Percentiles rank a stretch among this genome's conserved stretches.
Evolutionary conservation across 2,797 vertebrate species (phyloP).

Genomic region (Pristis pectinata): DNA sequence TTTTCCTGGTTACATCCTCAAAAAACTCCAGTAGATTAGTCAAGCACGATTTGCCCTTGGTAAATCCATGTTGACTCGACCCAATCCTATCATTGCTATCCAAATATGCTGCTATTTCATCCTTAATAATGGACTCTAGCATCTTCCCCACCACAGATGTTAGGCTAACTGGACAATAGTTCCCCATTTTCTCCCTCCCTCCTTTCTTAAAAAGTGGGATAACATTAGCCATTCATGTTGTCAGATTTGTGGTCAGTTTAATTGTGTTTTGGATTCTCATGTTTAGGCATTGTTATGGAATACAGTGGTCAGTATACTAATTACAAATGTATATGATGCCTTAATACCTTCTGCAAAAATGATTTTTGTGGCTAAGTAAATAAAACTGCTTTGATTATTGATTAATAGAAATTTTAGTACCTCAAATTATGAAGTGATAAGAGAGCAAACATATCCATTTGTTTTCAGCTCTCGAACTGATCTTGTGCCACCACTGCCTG

Average conservation of each 20-base stretch:
- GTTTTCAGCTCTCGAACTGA: constrained; percentile 60
- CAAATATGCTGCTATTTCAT: too few species aligned
- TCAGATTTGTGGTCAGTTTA: not conserved
- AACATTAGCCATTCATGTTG: too few species aligned
- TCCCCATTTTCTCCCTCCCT: too few species aligned
- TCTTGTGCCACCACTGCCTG: constrained; percentile 71
- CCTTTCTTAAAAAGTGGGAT: too few species aligned
- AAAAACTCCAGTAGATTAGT: too few species aligned
- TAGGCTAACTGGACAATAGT: too few species aligned
- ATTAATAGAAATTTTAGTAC: not conserved
- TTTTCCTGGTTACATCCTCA: too few species aligned
- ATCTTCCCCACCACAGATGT: too few species aligned
- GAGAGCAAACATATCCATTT: constrained; percentile 18
- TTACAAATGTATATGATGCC: not conserved
- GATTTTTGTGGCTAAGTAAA: not conserved
- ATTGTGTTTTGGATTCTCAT: not conserved
- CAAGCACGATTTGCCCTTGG: too few species aligned
- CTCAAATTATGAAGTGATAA: not conserved
- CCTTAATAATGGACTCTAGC: too few species aligned
- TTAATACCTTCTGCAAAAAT: not conserved
- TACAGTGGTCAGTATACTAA: not conserved
- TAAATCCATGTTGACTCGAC: too few species aligned
- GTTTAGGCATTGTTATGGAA: not conserved
- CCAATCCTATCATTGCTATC: too few species aligned
- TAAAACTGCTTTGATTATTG: not conserved